A percentile compares a stretch with the other conserved stretches of the same genome.
These are phyloP conservation scores for Cotesia congregata DNA, from an alignment of 2,888 invertebrate genomes.

Conservation along the genomic window DNA sequence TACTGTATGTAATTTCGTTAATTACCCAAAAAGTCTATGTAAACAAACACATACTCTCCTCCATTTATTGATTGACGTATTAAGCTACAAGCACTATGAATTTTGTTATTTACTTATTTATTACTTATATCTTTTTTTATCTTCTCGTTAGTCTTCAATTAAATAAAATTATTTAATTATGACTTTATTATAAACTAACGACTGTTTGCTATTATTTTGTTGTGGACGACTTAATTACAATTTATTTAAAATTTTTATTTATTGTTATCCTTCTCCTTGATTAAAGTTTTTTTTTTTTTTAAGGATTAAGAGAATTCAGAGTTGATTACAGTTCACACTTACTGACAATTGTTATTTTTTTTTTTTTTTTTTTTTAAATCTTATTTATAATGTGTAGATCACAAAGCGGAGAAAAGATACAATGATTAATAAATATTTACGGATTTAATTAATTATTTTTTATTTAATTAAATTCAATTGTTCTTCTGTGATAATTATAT, in stretches of 20 bases:
- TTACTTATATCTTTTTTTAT: slow-evolving; percentile 15
- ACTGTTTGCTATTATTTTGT: slow-evolving; percentile 17
- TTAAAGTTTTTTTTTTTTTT: slow-evolving; percentile 7
- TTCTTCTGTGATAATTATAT: slow-evolving; percentile 47
- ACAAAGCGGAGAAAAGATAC: slow-evolving; percentile 62
- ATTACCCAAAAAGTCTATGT: background rate
- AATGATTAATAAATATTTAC: slow-evolving; percentile 52
- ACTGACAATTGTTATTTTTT: slow-evolving; percentile 39
- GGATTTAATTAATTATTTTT: slow-evolving; percentile 42
- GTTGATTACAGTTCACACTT: slow-evolving; percentile 57
- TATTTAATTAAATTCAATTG: background rate
- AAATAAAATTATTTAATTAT: slow-evolving; percentile 22
- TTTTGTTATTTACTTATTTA: slow-evolving; percentile 32
- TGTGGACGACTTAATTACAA: slow-evolving; percentile 11
- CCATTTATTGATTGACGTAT: slow-evolving; percentile 51
- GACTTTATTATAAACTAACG: slow-evolving; percentile 12
- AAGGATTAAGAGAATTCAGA: slow-evolving; percentile 52
- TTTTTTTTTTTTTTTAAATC: slow-evolving; percentile 8
- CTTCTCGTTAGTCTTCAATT: slow-evolving; percentile 43
- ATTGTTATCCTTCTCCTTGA: slow-evolving; percentile 39
- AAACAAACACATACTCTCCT: slow-evolving; percentile 45
- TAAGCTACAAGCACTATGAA: slow-evolving; percentile 50
- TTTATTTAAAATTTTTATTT: slow-evolving; percentile 40
- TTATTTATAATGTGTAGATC: slow-evolving; percentile 56
- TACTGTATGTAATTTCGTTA: background rate